Evolutionary conservation across 2,797 vertebrate genomes (phyloP), one percentile per base, ranked within the genome.

Genomic region (Myioborus melanocephalus): DNA sequence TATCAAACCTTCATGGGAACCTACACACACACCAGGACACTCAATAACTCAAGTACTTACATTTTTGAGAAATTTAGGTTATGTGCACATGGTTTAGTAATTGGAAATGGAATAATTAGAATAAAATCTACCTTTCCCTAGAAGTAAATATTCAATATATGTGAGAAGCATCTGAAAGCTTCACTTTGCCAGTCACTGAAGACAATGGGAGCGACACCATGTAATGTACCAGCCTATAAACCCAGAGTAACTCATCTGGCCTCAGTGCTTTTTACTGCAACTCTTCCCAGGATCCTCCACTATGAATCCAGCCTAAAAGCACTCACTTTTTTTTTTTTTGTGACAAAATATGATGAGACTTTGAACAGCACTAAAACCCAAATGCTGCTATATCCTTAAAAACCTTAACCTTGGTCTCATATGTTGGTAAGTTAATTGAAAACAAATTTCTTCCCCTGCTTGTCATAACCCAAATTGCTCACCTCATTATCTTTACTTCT

Each of bases 401-500:
- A 39, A 32, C 10, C 49, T 82, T 60, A 79, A 77, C 70, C 50
- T 92, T 66, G 65, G 44, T 76, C 19, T 82, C 39, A 23, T 21
- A 19, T 5, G 10, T 73, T 83, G 5, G 23, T 55, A 83, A 10
- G 32, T 34, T 87, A 90, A 89, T 24, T 66, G 39, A 79, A 89
- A 91, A 56, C 30, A 77, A 84, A 53, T 75, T 80, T 82, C 14
- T 63, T 69, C 43, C 49, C 39, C 34, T 69, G 9, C 9, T 70
- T 89, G 17, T 90, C 53, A 52, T 77, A 71, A 92, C 70, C 24
- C 16, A 73, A 92, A 78, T 57, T 30, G 61, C 32, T 82, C 19
- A 49, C 14, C 68, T 92, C 79, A 50, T 93, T 89, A 78, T 64
- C 87, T 77, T 71, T n/a, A 16, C 27, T 93, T 91, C n/a, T 92